Evolutionary conservation across 1,140 invertebrate species (phyloP), one percentile per base, ranked within the genome.

Genomic region (Arion vulgaris): DNA sequence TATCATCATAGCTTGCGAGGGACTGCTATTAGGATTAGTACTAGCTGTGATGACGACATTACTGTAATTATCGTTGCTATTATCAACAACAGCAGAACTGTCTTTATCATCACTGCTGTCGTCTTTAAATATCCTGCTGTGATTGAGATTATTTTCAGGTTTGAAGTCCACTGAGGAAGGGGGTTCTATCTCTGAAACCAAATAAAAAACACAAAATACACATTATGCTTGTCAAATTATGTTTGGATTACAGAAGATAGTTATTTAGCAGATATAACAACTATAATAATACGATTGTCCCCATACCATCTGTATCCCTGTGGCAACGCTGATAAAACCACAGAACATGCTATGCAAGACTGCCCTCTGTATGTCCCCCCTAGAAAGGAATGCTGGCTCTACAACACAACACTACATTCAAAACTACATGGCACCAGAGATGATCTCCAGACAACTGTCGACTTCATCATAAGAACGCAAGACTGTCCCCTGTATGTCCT

Each of bases 51-150:
- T 57, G 66, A 32, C 66, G 57, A 26, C 71, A 81, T 34, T 49
- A 73, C 13, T 19, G 57, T 49, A n/a, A 53, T 15, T 51, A 41
- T 80, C 78, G 66, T 80, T 69, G 51, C 57, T 78, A 66, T 80
- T 51, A 74, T 80, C 77, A 57, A 39, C 82, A 38, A 51, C 34
- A 81, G 41, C 57, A 80, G 62, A 57, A 79, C 80, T 76, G 38
- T 80, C 76, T 68, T 83, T 76, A 83, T 79, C 82, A 62, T 62
- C 51, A 62, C 51, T 49, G 57, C 77, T 72, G 49, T 69, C 57
- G 69, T 69, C 32, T 13, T 36, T 36, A 66, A 68, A 45, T 5
- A 13, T 34, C 11, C 38, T 57, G 36, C 17, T 45, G 73, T 72
- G n/a, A 34, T 73, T 69, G 45, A 53, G 38, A 36, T 81, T 36